phyloP scores from a whole-genome alignment of 2,888 invertebrate genomes.

The Lordiphosa fenestrarum region DNA sequence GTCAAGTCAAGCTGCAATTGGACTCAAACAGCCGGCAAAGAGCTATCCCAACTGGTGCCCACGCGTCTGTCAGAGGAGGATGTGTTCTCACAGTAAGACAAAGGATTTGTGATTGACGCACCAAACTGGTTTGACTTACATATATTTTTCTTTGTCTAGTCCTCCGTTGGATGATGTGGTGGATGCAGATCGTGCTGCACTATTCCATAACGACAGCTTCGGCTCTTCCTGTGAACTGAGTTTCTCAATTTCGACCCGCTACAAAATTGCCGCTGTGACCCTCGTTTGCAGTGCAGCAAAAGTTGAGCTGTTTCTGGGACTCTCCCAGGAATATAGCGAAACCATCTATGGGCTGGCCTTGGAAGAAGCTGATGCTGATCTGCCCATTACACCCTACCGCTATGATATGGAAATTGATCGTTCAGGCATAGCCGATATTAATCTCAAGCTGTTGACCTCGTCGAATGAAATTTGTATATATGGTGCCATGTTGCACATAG shows the following conservation, averaged over 20 bases:
- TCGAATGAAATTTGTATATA: slow-evolving; percentile 75
- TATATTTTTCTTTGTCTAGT: slow-evolving; percentile 41
- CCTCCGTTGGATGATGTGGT: slow-evolving; percentile 72
- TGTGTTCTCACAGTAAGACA: slow-evolving; percentile 72
- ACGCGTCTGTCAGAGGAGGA: slow-evolving; percentile 64
- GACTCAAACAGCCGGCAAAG: slow-evolving; percentile 67
- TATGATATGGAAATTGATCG: slow-evolving; percentile 76
- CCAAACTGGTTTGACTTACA: slow-evolving; percentile 43
- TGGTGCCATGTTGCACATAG: slow-evolving; percentile 72
- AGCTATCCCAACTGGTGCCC: slow-evolving; percentile 53
- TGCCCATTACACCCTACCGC: slow-evolving; percentile 60
- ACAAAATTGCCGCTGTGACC: slow-evolving; percentile 72
- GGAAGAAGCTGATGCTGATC: slow-evolving; percentile 57
- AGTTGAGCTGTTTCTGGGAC: slow-evolving; percentile 75
- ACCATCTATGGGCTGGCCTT: slow-evolving; percentile 70
- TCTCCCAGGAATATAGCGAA: slow-evolving; percentile 73
- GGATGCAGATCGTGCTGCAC: slow-evolving; percentile 65
- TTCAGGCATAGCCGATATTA: slow-evolving; percentile 70
- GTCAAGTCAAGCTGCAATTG: slow-evolving; percentile 62
- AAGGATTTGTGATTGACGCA: slow-evolving; percentile 44
- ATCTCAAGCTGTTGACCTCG: slow-evolving; percentile 67
- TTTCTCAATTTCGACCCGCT: slow-evolving; percentile 56
- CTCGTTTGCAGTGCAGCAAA: slow-evolving; percentile 74
- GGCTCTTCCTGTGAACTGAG: slow-evolving; percentile 70
- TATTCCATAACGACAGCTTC: slow-evolving; percentile 45